Evolutionary conservation across 2,113 vertebrate species (phyloP).

Genomic region (Nycticorax nycticorax): DNA sequence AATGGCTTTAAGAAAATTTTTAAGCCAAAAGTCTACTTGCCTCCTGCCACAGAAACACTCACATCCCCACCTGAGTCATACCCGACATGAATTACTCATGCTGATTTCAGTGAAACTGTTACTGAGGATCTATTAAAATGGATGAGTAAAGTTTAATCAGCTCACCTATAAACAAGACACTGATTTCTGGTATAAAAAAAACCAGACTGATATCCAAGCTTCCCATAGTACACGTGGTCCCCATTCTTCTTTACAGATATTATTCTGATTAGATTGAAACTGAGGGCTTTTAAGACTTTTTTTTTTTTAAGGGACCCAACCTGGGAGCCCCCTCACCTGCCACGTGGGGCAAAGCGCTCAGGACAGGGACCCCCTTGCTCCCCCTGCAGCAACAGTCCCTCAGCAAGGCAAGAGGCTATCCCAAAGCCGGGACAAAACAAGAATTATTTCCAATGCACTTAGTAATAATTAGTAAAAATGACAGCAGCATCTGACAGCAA

Average conservation of each 20-base stretch:
- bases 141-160: background rate
- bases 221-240: background rate
- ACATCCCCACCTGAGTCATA: background rate
- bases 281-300: background rate
- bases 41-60: background rate
- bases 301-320: no score
- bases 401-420: background rate
- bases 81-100: background rate
- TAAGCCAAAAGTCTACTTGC: background rate
- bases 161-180: background rate
- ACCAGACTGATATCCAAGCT: background rate
- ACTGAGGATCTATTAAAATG: background rate
- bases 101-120: background rate
- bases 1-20: background rate
- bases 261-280: background rate
- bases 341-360: accelerated
- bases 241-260: background rate
- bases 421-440: background rate
- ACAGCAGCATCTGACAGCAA: background rate
- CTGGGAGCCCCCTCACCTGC: no score
- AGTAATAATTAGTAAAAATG: background rate
- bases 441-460: background rate
- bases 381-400: background rate
- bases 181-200: background rate
- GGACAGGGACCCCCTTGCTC: background rate